phyloP scores from a whole-genome alignment of 30 jellyfish, hydroid and myxozoan species.

The Aurelia sp. region DNA sequence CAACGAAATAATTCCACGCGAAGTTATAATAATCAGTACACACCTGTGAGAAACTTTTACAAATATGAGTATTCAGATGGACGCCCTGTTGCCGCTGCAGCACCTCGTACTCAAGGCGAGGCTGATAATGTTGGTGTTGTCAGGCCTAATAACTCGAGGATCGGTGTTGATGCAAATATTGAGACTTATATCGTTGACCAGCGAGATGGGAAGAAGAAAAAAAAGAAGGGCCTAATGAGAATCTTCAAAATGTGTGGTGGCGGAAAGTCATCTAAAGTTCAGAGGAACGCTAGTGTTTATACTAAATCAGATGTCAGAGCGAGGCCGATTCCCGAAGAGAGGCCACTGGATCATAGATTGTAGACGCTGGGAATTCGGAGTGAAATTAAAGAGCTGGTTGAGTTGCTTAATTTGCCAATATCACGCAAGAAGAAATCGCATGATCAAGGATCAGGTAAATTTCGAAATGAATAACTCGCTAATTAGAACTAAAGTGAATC shows the following conservation, averaged over 20 bases:
- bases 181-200: slow-evolving; percentile 35
- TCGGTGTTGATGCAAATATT: slow-evolving; percentile 75
- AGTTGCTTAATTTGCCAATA: not conserved
- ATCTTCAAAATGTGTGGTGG: slow-evolving; percentile 85
- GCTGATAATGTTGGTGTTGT: slow-evolving; percentile 85
- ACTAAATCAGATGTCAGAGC: slow-evolving; percentile 42
- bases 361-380: not conserved
- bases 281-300: slow-evolving; percentile 53
- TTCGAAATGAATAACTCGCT: too few species aligned
- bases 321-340: slow-evolving; percentile 69
- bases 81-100: slow-evolving; percentile 68
- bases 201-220: slow-evolving; percentile 62
- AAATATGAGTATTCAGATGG: slow-evolving; percentile 69
- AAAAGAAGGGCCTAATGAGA: slow-evolving; percentile 84
- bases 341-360: slow-evolving; percentile 44
- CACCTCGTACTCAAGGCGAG: slow-evolving; percentile 65
- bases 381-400: not conserved
- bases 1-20: slow-evolving; percentile 51
- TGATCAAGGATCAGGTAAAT: too few species aligned
- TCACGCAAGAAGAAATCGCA: too few species aligned
- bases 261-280: slow-evolving; percentile 60
- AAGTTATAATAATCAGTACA: slow-evolving; percentile 66
- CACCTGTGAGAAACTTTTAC: slow-evolving; percentile 74
- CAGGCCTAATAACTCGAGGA: slow-evolving; percentile 88
- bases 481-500: too few species aligned